Evolutionary conservation across 2,797 vertebrate genomes (phyloP), one percentile per base, ranked within the genome.

Genomic region (Sarcoramphus papa): DNA sequence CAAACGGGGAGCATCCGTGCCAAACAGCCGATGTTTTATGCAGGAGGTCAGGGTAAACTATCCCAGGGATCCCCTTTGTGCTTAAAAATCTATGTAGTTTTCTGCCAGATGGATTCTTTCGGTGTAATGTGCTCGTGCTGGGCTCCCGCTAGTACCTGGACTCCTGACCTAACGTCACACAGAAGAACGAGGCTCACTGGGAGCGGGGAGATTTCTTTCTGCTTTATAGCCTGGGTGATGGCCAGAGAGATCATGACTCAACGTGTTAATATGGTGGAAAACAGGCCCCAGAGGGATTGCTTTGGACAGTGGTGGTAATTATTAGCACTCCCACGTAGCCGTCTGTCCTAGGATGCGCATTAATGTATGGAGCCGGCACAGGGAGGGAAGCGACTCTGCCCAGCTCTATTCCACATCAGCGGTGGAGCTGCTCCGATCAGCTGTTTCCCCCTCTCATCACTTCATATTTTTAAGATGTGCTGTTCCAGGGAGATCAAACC

Each of bases 381-480:
- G 59, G 60, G 40, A 15, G 35, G 4, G 10, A 59, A 18, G 37
- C 9, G 7, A 10, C 68, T 45, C 69, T 64, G 57, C 53, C 24
- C 3, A 0, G 50, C 75, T 47, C 28, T 18, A 0, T 22, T 56
- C 79, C 67, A 10, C 27, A 4, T 6, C 70, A 23, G 79, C 45
- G 1, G 18, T 2, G 48, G 35, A 62, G 53, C 68, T 21, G 63
- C 76, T 88, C 69, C 27, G 1, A 1, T 21, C 48, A 8, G 62
- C 77, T 6, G 1, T 43, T 65, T 64, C 40, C 50, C 59, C 59
- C n/a, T 86, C 86, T n/a, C 48, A 2, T 8, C 57, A 0, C 35
- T 31, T 33, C 2, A 0, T 4, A 8, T 4, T 48, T 63, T n/a
- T 9, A 1, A 7, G 25, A 40, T 67, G 31, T 37, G 37, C 31